Evolutionary conservation across 64 coral and sea anemone genomes (phyloP), one percentile per base, ranked within the genome.

Genomic region (Catalaphyllia jardinei): DNA sequence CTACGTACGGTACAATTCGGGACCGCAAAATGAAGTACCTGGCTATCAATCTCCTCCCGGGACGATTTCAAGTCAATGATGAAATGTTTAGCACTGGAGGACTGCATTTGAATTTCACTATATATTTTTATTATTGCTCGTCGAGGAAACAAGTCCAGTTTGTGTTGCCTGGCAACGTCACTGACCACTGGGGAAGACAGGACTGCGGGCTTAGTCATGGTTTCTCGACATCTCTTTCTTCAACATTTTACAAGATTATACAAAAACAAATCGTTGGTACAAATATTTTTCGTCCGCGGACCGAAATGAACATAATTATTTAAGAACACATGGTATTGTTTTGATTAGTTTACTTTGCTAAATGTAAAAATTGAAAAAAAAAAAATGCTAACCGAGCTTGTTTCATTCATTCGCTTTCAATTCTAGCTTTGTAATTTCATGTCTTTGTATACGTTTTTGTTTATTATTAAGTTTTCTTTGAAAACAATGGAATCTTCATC

Each of bases 51-150:
- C 81, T 17, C 62, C 81, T 50, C 81, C 62, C 1, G 81, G 81
- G 24, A 71, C 81, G 22, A 85, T 85, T 71, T 71, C 81, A 67
- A 85, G 81, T 85, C 81, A 85, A 85, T 85, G 46, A 42, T 42
- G 25, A 42, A 28, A 51, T 10, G 30, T n/a, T 67, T 35, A 83
- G 12, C 20, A 17, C 18, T 38, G 8, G 19, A n/a, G 28, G 19
- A 71, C 81, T 67, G 12, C 55, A 51, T 24, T 71, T 9, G 33
- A 51, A 77, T 73, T 73, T 77, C 20, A 22, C 74, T 35, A 3
- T n/a, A 69, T 11, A 22, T n/a, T 20, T 20, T 50, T 2, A 50
- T 14, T 24, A 7, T 50, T 42, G 33, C 3, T 50, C 7, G 33
- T 24, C 74, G 35, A 50, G 4, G 74, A 19, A 50, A 50, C 73